Base-by-base conservation (phyloP, 1,140 invertebrate species). In the Leptopilina boulardi region DNA sequence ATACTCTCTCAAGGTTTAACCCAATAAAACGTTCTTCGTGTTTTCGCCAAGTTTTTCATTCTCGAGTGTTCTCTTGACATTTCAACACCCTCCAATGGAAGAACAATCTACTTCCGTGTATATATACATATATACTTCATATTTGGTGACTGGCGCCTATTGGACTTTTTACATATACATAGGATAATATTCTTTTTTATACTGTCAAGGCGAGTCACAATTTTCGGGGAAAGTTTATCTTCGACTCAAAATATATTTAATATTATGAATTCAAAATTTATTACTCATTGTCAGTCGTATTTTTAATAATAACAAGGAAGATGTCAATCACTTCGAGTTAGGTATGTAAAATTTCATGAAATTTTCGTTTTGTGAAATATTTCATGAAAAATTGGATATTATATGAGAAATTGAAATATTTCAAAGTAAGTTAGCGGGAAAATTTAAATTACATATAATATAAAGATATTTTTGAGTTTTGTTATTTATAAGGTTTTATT, bases 11-110 rank as follows among this genome's bases (percentile, higher is more conserved):
- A 30, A 83, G 71, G 75, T 75, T 23, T 59, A 75, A 80, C 76
- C 81, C 80, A 81, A 83, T 83, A 83, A 83, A 83, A 83, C 73
- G 71, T 80, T 77, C 80, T 83, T 78, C 74, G 80, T 80, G 80
- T 83, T 83, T 83, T 83, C 76, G 78, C 78, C 78, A 83, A 83
- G 72, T 83, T 81, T 83, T 81, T 77, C 70, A 78, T 75, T 51
- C 76, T 81, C 75, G 75, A 83, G 80, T 78, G 78, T 83, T 78
- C 80, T 83, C 70, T 59, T 80, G 70, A 80, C 75, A 54, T 80
- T 83, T 70, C 76, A 77, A 56, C 72, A 72, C 79, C 80, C 79
- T 83, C 26, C n/a, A 73, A 23, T 34, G 73, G 38, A 75, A 73
- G 56, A 73, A 78, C 74, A 80, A 80, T 80, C 79, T 80, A 80